Conservation (phyloP, 2,797 vertebrate species). For the Sebastolobus altivelis region DNA sequence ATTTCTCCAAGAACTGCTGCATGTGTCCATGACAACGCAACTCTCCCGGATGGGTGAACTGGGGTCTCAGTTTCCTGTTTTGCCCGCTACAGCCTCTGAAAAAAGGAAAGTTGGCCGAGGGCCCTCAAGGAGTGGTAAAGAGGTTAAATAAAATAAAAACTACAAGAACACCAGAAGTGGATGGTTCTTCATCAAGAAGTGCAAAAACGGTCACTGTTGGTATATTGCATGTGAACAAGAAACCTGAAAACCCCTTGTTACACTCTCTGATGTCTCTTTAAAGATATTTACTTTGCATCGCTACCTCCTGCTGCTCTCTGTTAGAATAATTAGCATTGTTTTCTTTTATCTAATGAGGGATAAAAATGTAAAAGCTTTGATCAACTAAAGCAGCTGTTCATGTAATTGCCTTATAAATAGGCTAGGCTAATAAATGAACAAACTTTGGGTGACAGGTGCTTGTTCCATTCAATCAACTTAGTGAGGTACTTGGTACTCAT, state of each 20-base stretch:
- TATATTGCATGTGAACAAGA: neutral
- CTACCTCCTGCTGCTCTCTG: neutral
- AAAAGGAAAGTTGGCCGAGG: no score
- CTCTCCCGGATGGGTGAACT: no score
- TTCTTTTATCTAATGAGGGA: neutral
- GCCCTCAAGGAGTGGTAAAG: no score
- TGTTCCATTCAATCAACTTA: conserved; percentile 20
- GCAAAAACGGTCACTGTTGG: neutral
- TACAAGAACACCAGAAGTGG: neutral
- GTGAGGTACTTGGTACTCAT: conserved; percentile 1
- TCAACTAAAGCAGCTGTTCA: conserved; percentile 18
- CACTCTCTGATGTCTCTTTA: neutral
- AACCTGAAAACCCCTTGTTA: neutral
- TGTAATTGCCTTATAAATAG: neutral
- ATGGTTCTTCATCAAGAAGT: neutral
- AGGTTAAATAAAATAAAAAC: neutral
- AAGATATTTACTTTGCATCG: neutral
- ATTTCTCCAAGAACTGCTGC: no score
- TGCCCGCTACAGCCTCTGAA: no score
- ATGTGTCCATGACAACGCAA: no score
- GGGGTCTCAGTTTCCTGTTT: no score
- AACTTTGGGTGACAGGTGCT: neutral
- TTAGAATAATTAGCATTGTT: neutral
- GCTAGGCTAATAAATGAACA: neutral
- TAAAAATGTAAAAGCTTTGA: neutral